Percentiles rank a stretch among this genome's conserved stretches.
Evolutionary conservation across 2,113 vertebrate species (phyloP).

Genomic region (Rhinogobius similis): DNA sequence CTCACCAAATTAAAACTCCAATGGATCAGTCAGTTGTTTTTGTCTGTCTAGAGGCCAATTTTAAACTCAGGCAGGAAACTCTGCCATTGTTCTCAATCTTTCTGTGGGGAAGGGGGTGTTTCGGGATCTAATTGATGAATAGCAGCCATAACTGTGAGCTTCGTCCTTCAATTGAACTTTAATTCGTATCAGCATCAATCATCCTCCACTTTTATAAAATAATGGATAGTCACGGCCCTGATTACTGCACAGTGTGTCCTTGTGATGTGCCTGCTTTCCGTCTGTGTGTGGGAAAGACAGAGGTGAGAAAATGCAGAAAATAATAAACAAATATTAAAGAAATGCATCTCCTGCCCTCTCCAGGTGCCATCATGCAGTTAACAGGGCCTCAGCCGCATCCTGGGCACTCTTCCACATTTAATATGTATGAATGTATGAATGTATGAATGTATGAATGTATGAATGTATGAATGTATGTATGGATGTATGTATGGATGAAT

Average conservation of each 20-base stretch:
- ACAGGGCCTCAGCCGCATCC: conserved; percentile 45
- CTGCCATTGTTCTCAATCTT: conserved; percentile 11
- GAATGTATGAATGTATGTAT: too few species aligned
- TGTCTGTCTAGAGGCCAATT: conserved; percentile 12
- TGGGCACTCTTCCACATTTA: conserved; percentile 26
- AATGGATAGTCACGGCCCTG: conserved; percentile 62
- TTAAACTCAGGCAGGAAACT: conserved; percentile 27
- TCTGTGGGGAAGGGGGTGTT: conserved; percentile 57
- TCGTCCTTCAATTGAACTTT: conserved; percentile 79
- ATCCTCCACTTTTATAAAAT: conserved; percentile 60
- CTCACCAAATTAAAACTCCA: conserved; percentile 23
- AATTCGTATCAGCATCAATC: conserved; percentile 76
- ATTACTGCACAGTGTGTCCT: conserved; percentile 65
- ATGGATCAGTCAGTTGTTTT: conserved; percentile 7
- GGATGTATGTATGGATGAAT: too few species aligned
- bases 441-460: too few species aligned
- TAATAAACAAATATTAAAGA: conserved; percentile 27
- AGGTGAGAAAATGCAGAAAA: conserved; percentile 10
- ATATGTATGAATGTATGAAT: too few species aligned
- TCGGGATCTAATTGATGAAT: conserved; percentile 76
- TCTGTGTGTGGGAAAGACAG: background rate
- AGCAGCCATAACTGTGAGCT: conserved; percentile 60
- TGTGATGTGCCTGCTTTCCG: conserved; percentile 33
- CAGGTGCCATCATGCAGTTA: conserved; percentile 42
- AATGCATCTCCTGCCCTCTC: conserved; percentile 10